phyloP scores from a whole-genome alignment of 1,140 invertebrate genomes.

The Zaprionus lachaisei region DNA sequence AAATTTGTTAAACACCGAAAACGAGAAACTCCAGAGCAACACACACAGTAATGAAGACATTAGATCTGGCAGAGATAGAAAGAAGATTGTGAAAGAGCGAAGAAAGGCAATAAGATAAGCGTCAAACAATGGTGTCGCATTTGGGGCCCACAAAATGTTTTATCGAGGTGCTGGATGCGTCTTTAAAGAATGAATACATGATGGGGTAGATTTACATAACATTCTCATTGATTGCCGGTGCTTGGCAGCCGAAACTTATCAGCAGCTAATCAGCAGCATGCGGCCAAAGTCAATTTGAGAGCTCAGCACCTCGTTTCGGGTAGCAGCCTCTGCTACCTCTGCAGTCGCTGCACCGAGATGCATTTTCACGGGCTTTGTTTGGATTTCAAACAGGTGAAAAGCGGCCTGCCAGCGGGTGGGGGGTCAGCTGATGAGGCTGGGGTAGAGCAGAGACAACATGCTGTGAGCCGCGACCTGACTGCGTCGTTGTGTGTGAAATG shows the following conservation, averaged over 20 bases:
- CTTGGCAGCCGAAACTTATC: slow-evolving; percentile 66
- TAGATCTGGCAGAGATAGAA: slow-evolving; percentile 46
- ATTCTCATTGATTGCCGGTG: slow-evolving; percentile 65
- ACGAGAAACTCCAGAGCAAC: slow-evolving; percentile 25
- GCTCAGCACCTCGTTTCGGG: slow-evolving; percentile 76
- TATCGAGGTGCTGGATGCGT: slow-evolving; percentile 25
- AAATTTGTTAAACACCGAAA: slow-evolving; percentile 40
- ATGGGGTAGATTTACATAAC: slow-evolving; percentile 65
- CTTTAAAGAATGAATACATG: slow-evolving; percentile 18
- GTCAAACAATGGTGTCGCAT: slow-evolving; percentile 71
- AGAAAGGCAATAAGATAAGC: slow-evolving; percentile 38
- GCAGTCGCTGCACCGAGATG: slow-evolving; percentile 38
- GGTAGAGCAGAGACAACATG: slow-evolving; percentile 38
- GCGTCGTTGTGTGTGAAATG: slow-evolving; percentile 41
- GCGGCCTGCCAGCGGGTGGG: slow-evolving; percentile 3
- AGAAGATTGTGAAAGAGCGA: slow-evolving; percentile 20
- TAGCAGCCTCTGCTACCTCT: slow-evolving; percentile 29
- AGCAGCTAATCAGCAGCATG: slow-evolving; percentile 78
- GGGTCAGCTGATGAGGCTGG: not conserved
- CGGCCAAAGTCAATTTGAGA: slow-evolving; percentile 66
- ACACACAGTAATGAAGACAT: slow-evolving; percentile 53
- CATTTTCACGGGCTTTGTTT: slow-evolving; percentile 72
- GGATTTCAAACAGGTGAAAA: slow-evolving; percentile 33
- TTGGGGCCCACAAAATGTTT: slow-evolving; percentile 46
- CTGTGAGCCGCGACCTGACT: slow-evolving; percentile 51